These are phyloP conservation scores for Drosophila seclusa DNA, from an alignment of 2,888 invertebrate genomes.

Conservation along the genomic window DNA sequence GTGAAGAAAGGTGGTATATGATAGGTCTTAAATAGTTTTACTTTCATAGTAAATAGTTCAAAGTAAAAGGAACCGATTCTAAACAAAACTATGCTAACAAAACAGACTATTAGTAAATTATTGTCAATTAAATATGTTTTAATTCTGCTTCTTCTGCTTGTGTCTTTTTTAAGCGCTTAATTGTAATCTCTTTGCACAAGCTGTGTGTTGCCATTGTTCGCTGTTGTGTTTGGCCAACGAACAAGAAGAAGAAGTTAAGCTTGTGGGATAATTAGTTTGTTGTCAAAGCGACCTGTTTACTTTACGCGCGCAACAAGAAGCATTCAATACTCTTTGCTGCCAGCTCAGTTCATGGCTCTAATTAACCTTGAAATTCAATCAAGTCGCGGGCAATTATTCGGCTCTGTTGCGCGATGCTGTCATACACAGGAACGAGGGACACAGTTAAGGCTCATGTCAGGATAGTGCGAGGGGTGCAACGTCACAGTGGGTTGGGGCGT, in stretches of 20 bases:
- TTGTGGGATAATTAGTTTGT: not conserved
- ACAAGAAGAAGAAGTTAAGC: not conserved
- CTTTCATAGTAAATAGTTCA: not conserved
- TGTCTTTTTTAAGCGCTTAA: not conserved
- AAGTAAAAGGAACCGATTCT: not conserved
- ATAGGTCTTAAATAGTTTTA: not conserved
- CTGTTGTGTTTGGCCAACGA: not conserved
- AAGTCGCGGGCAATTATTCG: conserved; percentile 63
- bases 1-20: not conserved
- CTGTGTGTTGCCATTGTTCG: not conserved
- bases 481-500: not conserved
- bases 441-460: conserved; percentile 21
- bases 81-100: not conserved
- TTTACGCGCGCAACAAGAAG: conserved; percentile 5
- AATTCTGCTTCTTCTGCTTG: not conserved
- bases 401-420: conserved; percentile 15
- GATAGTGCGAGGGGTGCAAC: conserved; percentile 17
- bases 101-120: not conserved
- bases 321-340: conserved; percentile 12
- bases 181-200: conserved; percentile 1
- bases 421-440: not conserved
- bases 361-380: conserved; percentile 77
- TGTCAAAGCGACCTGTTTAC: conserved; percentile 24
- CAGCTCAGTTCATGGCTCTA: conserved; percentile 35
- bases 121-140: not conserved